Evolutionary conservation across 2,888 invertebrate species (phyloP).

Genomic region (Sinopyrophorus schimmeli): DNA sequence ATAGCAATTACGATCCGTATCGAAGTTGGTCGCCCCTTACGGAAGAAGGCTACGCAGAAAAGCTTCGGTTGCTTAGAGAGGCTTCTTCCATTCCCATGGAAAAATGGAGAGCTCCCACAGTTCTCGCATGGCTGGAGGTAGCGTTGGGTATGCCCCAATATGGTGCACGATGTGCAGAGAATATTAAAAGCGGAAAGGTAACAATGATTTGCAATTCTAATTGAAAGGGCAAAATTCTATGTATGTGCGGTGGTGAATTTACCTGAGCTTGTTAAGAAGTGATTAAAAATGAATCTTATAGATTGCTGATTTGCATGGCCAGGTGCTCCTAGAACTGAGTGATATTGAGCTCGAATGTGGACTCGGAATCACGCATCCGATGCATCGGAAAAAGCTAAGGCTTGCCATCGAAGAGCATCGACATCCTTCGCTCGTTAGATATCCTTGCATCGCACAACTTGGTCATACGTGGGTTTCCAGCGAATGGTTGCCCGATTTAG

Average conservation of each 20-base stretch:
- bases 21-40: constrained; percentile 68
- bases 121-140: constrained; percentile 92
- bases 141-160: constrained; percentile 95
- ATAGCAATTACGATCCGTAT: constrained; percentile 56
- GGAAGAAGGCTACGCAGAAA: constrained; percentile 76
- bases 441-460: constrained; percentile 83
- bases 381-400: constrained; percentile 90
- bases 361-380: constrained; percentile 86
- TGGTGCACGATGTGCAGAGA: constrained; percentile 86
- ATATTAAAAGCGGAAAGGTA: constrained; percentile 94
- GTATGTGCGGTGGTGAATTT: no score
- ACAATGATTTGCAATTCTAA: constrained; percentile 15
- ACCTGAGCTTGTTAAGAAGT: constrained; percentile 13
- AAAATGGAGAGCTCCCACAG: constrained; percentile 90
- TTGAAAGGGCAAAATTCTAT: no score
- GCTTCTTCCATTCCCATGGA: constrained; percentile 84
- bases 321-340: constrained; percentile 89
- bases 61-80: constrained; percentile 75
- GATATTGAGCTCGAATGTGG: constrained; percentile 91
- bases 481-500: constrained; percentile 91
- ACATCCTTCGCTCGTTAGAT: constrained; percentile 83
- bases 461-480: constrained; percentile 93
- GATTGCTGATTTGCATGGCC: constrained; percentile 69
- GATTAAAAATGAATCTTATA: constrained; percentile 58
- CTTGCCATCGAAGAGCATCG: constrained; percentile 92